Percentiles rank a stretch among this genome's conserved stretches.
Evolutionary conservation across 1,140 invertebrate species (phyloP).

Genomic region (Diprion similis): DNA sequence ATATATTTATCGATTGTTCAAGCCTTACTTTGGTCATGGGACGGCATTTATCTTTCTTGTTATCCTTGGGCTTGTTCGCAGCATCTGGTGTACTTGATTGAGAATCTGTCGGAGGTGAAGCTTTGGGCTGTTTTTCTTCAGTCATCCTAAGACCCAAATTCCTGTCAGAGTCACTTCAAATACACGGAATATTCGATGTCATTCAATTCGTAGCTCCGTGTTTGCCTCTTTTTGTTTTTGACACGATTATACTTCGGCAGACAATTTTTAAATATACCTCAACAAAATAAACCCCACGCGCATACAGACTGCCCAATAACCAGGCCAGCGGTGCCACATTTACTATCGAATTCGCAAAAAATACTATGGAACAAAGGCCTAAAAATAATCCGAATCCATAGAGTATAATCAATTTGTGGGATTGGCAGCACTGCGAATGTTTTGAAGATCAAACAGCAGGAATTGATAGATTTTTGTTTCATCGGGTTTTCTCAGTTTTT

Average conservation of each 20-base stretch:
- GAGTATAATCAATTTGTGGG: too few relatives aligned
- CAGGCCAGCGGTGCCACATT: too few relatives aligned
- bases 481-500: too few relatives aligned
- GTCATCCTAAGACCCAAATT: constrained; percentile 42
- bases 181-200: neutral
- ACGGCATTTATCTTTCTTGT: constrained; percentile 58
- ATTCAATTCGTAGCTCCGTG: neutral
- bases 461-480: too few relatives aligned
- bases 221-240: neutral
- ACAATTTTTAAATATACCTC: too few relatives aligned
- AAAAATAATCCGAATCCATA: too few relatives aligned
- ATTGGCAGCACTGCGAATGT: too few relatives aligned
- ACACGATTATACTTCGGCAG: neutral
- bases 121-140: constrained; percentile 49
- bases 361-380: too few relatives aligned
- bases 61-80: constrained; percentile 47
- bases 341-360: too few relatives aligned
- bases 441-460: too few relatives aligned
- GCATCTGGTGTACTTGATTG: constrained; percentile 40
- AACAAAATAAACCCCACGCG: too few relatives aligned
- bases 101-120: constrained; percentile 41
- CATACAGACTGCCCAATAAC: too few relatives aligned
- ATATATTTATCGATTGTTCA: neutral
- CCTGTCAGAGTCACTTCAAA: neutral
- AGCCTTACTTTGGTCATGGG: constrained; percentile 55